Percentiles rank a stretch among this genome's conserved stretches.
Conservation (phyloP, 2,888 invertebrate species). For the Melinaea menophilus region DNA sequence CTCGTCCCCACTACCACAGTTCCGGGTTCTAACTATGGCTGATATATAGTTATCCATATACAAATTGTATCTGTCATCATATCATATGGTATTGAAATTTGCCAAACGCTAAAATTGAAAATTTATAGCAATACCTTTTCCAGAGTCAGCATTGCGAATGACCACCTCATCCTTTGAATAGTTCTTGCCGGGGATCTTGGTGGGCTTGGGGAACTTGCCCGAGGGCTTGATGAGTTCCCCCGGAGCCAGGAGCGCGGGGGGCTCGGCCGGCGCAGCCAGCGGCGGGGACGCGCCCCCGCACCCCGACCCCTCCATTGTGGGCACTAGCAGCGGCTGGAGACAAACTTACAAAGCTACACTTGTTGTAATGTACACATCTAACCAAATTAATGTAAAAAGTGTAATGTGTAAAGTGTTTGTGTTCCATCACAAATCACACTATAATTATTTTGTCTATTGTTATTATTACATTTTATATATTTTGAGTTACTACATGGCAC, state of each 20-base stretch:
- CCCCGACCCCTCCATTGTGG: slow-evolving; percentile 74
- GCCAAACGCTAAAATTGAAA: background rate
- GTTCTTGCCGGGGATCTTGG: slow-evolving; percentile 94
- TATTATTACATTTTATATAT: too few relatives aligned
- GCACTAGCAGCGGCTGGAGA: slow-evolving; percentile 65
- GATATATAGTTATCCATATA: too few relatives aligned
- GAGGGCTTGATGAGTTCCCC: slow-evolving; percentile 93
- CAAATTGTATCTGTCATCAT: too few relatives aligned
- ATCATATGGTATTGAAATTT: background rate
- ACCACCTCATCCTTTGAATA: slow-evolving; percentile 97
- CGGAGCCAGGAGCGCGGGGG: slow-evolving; percentile 82
- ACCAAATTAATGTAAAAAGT: too few relatives aligned
- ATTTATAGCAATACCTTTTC: slow-evolving; percentile 85
- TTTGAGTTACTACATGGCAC: too few relatives aligned
- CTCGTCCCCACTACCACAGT: too few relatives aligned
- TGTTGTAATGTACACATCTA: too few relatives aligned
- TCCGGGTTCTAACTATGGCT: too few relatives aligned
- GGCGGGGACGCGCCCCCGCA: slow-evolving; percentile 74
- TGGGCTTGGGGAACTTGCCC: slow-evolving; percentile 92
- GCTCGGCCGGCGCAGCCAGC: slow-evolving; percentile 76
- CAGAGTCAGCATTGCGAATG: slow-evolving; percentile 96
- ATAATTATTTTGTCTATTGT: too few relatives aligned
- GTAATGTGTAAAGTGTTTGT: too few relatives aligned
- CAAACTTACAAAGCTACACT: background rate
- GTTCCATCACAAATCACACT: too few relatives aligned